A percentile compares a stretch with the other conserved stretches of the same genome.
phyloP scores from a whole-genome alignment of 2,113 vertebrate genomes.

The Papio anubis region DNA sequence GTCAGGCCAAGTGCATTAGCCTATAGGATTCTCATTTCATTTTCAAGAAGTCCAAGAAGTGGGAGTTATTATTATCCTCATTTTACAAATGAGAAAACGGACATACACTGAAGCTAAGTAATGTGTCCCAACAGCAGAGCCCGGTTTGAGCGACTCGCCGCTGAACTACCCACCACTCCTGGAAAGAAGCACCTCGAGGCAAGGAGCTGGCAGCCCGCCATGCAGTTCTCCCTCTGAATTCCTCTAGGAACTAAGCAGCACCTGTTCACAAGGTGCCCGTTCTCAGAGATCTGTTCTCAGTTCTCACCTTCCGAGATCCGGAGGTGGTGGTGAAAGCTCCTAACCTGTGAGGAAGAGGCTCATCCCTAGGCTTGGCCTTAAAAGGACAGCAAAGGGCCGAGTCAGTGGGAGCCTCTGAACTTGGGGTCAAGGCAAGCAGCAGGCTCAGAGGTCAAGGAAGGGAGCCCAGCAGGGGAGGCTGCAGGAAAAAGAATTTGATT shows the following conservation, averaged over 20 bases:
- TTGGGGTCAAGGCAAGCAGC: not conserved
- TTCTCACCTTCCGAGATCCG: not conserved
- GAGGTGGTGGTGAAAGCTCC: not conserved
- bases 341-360: not conserved
- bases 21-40: not conserved
- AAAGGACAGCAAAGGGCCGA: not conserved
- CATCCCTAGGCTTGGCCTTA: not conserved
- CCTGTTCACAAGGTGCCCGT: not conserved
- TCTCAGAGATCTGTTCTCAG: not conserved
- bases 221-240: not conserved
- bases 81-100: not conserved
- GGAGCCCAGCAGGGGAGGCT: too few species aligned
- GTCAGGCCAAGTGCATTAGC: not conserved
- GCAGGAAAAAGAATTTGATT: not conserved
- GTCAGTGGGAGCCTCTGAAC: not conserved
- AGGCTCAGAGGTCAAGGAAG: not conserved
- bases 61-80: not conserved
- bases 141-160: not conserved
- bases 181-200: not conserved
- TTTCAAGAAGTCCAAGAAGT: not conserved
- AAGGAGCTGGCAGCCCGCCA: rapidly evolving
- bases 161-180: not conserved
- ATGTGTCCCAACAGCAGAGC: not conserved
- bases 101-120: not conserved
- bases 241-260: not conserved